A percentile compares a stretch with the other conserved stretches of the same genome.
Conservation (phyloP, 2,888 invertebrate genomes). For the Sinhomidia bicolor region DNA sequence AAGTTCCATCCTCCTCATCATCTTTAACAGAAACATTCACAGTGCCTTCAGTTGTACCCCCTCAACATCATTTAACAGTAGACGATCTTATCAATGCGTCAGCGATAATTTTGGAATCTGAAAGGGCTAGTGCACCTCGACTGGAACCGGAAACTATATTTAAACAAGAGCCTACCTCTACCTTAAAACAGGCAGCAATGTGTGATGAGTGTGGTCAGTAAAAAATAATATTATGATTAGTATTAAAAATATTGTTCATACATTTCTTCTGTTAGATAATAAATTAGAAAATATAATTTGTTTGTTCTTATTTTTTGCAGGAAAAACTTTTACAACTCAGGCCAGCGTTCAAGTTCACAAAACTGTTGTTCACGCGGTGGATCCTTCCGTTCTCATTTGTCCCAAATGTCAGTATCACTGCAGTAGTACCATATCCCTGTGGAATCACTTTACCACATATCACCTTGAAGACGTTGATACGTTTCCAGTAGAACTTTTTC, state of each 20-base stretch:
- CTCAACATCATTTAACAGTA: no score
- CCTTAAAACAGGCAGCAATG: background rate
- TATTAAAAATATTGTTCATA: background rate
- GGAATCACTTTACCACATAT: slow-evolving; percentile 5
- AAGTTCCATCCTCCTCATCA: no score
- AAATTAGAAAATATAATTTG: background rate
- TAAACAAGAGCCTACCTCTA: background rate
- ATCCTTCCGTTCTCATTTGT: slow-evolving; percentile 5
- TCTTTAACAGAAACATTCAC: no score
- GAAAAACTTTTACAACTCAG: background rate
- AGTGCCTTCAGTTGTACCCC: no score
- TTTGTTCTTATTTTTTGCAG: background rate
- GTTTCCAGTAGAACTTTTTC: background rate
- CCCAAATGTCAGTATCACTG: background rate
- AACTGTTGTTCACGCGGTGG: background rate
- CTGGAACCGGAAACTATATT: no score
- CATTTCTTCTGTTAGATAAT: no score
- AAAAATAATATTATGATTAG: background rate
- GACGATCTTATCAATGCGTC: no score
- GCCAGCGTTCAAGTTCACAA: background rate
- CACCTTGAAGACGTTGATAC: slow-evolving; percentile 12
- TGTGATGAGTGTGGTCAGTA: slow-evolving; percentile 4
- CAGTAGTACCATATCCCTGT: background rate
- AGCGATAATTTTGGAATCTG: no score
- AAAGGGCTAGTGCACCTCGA: no score